A percentile compares a stretch with the other conserved stretches of the same genome.
Conservation (phyloP, 2,888 invertebrate genomes). For the Hyles lineata region DNA sequence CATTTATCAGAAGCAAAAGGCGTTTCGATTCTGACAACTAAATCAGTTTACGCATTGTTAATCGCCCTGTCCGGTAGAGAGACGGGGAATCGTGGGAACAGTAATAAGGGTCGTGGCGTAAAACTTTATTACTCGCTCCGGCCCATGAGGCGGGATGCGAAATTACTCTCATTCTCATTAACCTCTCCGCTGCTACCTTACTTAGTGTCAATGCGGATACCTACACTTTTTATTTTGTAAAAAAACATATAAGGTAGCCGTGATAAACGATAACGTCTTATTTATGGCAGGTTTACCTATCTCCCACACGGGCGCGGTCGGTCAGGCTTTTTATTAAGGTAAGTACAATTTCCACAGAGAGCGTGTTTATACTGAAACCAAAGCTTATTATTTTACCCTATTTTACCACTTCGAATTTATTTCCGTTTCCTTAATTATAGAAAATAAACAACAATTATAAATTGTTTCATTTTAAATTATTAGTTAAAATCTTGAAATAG, state of each 20-base stretch:
- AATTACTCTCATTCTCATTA: conserved; percentile 78
- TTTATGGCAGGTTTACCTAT: conserved; percentile 24
- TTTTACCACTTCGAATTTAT: too few relatives aligned
- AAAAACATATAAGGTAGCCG: conserved; percentile 33
- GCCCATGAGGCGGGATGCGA: conserved; percentile 66
- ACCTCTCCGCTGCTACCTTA: conserved; percentile 66
- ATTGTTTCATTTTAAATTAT: too few relatives aligned
- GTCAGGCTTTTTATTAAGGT: neutral
- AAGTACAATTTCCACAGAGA: neutral
- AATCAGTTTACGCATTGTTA: conserved; percentile 77
- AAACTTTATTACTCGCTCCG: conserved; percentile 75
- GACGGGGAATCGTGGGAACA: conserved; percentile 61
- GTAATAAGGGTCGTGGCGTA: conserved; percentile 74
- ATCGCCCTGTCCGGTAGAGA: conserved; percentile 66
- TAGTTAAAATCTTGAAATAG: too few relatives aligned
- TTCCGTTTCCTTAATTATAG: too few relatives aligned
- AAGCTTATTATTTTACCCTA: neutral
- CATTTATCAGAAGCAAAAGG: conserved; percentile 7
- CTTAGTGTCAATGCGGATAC: conserved; percentile 61
- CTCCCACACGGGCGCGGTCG: neutral
- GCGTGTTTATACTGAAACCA: neutral
- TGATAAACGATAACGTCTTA: conserved; percentile 30
- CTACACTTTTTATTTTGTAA: conserved; percentile 59
- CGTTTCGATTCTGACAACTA: conserved; percentile 44
- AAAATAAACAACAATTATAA: too few relatives aligned